These are phyloP conservation scores for Cosmia trapezina DNA, from an alignment of 2,888 invertebrate species.

Conservation along the genomic window DNA sequence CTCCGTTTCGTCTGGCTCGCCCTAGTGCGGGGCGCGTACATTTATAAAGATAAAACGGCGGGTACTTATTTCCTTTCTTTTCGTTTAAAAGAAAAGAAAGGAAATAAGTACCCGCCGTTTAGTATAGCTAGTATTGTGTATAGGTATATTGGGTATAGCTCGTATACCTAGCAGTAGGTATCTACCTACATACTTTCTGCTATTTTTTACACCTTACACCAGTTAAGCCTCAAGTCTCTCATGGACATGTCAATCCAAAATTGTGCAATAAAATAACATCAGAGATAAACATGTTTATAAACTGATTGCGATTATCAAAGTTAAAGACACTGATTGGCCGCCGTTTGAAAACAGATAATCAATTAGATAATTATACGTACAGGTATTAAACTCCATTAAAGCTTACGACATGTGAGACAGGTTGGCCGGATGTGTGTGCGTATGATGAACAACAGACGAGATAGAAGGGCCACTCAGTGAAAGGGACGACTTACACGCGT, in stretches of 20 bases:
- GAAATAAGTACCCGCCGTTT: too few species aligned
- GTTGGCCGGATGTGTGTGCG: constrained; percentile 59
- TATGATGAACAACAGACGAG: neutral
- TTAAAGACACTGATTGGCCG: constrained; percentile 58
- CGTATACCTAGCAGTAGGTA: too few species aligned
- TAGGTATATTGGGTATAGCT: too few species aligned
- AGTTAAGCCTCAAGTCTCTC: neutral
- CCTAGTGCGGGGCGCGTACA: too few species aligned
- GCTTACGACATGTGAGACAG: constrained; percentile 58
- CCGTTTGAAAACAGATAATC: constrained; percentile 60
- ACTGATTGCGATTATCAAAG: constrained; percentile 58
- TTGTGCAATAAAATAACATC: constrained; percentile 33
- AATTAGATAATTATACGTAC: constrained; percentile 61
- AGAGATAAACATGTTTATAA: constrained; percentile 45
- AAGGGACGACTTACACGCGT: neutral
- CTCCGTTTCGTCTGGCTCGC: too few species aligned
- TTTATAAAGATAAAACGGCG: too few species aligned
- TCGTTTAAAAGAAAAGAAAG: too few species aligned
- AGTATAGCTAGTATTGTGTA: too few species aligned
- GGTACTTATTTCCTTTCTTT: too few species aligned
- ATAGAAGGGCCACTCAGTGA: constrained; percentile 36
- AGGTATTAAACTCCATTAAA: constrained; percentile 57
- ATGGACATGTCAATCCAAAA: constrained; percentile 36
- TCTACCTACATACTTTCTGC: neutral
- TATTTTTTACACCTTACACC: neutral